Percentiles rank a stretch among this genome's conserved stretches.
Conservation (phyloP, 2,113 vertebrate species). For the Microcebus murinus region DNA sequence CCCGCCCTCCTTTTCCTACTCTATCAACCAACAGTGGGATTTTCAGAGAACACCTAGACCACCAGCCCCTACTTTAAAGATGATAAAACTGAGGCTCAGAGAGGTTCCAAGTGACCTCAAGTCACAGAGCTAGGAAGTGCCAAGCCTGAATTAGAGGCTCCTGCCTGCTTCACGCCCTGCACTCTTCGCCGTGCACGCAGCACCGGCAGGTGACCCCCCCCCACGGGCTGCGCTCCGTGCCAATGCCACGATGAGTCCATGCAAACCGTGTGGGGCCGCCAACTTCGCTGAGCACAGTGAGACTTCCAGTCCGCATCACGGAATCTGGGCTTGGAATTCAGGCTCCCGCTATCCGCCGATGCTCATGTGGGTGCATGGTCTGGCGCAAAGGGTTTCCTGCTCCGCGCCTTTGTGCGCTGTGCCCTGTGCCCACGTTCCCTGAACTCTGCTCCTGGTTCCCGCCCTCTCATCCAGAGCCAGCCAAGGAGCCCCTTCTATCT, state of each 20-base stretch:
- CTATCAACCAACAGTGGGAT: not conserved
- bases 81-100: not conserved
- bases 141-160: not conserved
- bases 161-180: not conserved
- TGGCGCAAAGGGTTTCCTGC: not conserved
- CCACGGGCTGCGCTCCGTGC: not conserved
- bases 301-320: not conserved
- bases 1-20: not conserved
- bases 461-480: not conserved
- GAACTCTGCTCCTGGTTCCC: rapidly evolving
- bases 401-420: rapidly evolving
- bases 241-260: rapidly evolving
- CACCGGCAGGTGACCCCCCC: not conserved
- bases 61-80: not conserved
- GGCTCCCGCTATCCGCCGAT: not conserved
- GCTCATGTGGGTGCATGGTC: rapidly evolving
- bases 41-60: not conserved
- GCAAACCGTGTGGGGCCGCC: not conserved
- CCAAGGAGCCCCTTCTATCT: not conserved
- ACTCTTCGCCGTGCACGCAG: not conserved
- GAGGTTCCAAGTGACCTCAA: not conserved
- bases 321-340: not conserved
- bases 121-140: not conserved
- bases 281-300: not conserved
- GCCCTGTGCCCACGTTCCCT: not conserved